Evolutionary conservation across 64 coral and sea anemone genomes (phyloP), one percentile per base, ranked within the genome.

Genomic region (Stylophora pistillata): DNA sequence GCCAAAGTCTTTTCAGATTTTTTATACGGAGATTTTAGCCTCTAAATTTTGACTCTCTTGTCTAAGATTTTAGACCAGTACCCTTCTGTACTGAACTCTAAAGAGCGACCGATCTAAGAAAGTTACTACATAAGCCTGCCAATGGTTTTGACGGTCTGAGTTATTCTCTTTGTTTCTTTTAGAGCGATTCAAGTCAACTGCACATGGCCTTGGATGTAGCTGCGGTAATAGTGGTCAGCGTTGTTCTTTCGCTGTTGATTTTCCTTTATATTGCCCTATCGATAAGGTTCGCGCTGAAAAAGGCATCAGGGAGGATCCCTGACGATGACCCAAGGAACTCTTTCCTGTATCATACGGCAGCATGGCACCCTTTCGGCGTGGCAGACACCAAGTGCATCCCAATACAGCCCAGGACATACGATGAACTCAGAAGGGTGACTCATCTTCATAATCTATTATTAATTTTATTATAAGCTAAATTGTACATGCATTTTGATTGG

Each of bases 381-480:
- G 80, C 80, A 0, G 58, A 86, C 17, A 74, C 90, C n/a, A 73
- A 60, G 28, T 86, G 82, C 34, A 64, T 91, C 30, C 54, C 81
- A 71, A 55, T 91, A 55, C 90, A 91, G 26, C 90, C 90, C 1
- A 61, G 90, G 27, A 91, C 90, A 0, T 91, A 86, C 32, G 58
- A 91, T 37, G 90, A 91, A 52, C 55, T 91, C 11, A 82, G 78
- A 73, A 86, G 63, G 90, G 90, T 91, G 28, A 81, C 30, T 26
- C 15, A 30, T 9, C 1, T 27, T 10, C 10, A 18, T 77, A 55
- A 23, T 5, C 9, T 21, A 53, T 77, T 20, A 25, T 56, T 73
- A 9, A 1, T 47, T 47, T 4, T 47, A 47, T 47, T 3, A 47
- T 47, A 47, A 47, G 37, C 37, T 47, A 47, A 47, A 47, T 47